These are phyloP conservation scores for Blastomussa wellsi DNA, from an alignment of 92 coral and sea anemone genomes.

Conservation along the genomic window DNA sequence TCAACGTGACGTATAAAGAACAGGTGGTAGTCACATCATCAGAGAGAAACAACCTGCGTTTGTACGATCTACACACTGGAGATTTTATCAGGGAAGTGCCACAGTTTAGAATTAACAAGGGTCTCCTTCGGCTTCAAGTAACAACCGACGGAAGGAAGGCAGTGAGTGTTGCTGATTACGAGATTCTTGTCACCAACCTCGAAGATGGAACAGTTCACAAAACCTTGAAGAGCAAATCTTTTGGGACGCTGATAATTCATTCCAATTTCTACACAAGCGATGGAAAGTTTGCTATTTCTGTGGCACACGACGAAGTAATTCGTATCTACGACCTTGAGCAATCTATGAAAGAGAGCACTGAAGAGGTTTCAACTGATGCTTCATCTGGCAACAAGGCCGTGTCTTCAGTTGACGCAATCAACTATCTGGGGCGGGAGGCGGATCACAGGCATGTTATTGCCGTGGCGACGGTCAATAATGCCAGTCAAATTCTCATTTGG, in stretches of 20 bases:
- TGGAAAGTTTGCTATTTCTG: constrained; percentile 61
- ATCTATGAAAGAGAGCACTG: constrained; percentile 67
- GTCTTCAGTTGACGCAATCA: constrained; percentile 68
- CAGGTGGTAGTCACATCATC: constrained; percentile 73
- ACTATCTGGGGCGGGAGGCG: constrained; percentile 51
- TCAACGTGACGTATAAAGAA: constrained; percentile 55
- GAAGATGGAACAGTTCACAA: constrained; percentile 59
- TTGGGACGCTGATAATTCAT: constrained; percentile 74
- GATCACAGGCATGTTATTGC: constrained; percentile 85
- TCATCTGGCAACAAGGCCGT: constrained; percentile 43
- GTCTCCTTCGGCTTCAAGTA: constrained; percentile 69
- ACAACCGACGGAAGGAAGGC: constrained; percentile 66
- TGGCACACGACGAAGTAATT: constrained; percentile 77
- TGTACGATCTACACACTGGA: constrained; percentile 64
- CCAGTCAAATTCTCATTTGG: constrained; percentile 72
- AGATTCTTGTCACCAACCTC: constrained; percentile 71
- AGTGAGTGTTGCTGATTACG: constrained; percentile 64
- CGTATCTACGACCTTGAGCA: constrained; percentile 83
- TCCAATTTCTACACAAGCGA: constrained; percentile 64
- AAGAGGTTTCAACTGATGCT: constrained; percentile 36
- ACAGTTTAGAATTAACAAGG: constrained; percentile 66
- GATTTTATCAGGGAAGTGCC: constrained; percentile 55
- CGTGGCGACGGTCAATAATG: constrained; percentile 58
- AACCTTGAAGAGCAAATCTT: constrained; percentile 72
- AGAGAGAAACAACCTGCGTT: constrained; percentile 51